Base-by-base conservation (phyloP, 2,888 invertebrate species). In the Drepanosiphum platanoidis region DNA sequence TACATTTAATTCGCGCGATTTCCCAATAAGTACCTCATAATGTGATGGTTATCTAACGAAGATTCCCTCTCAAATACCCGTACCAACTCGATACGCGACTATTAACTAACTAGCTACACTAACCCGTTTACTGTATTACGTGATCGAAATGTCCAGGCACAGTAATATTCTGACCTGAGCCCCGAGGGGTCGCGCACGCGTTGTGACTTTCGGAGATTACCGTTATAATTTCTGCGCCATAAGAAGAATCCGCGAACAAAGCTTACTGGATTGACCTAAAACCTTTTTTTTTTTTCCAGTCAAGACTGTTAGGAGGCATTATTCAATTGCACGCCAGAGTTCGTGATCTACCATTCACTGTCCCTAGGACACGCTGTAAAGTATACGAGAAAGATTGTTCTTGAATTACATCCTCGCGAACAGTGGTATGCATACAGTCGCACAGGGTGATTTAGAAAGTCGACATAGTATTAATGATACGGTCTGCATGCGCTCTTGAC, bases 51-150 rank as follows among this genome's bases (percentile, higher is more conserved):
- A 75, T 66, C 68, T 75, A 84, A 84, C 22, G 11, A 42, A 64
- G 42, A 71, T 70, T 58, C 71, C n/a, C 5, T 36, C 52, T 32
- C 3, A 42, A n/a, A 34, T n/a, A n/a, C n/a, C n/a, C n/a, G n/a
- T n/a, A 39, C 13, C 11, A 30, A 39, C 36, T n/a, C 22, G 27
- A 58, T 4, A 32, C 42, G 46, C 39, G 30, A 61, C 61, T 34
- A n/a, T 75, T 75, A 75, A 84, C 46, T 42, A n/a, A n/a, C n/a
- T n/a, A n/a, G n/a, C n/a, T n/a, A n/a, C n/a, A n/a, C n/a, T n/a
- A 75, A 83, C 75, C 42, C 27, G 66, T 66, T 83, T 83, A 75
- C 83, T 27, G 52, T 75, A 32, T 83, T 83, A 83, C 83, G 83
- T 83, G 74, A 83, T 83, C 46, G 5, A 83, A 66, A 80, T 58